Percentiles rank a stretch among this genome's conserved stretches.
These are phyloP conservation scores for Syncerus caffer DNA, from an alignment of 2,797 vertebrate genomes.

Conservation along the genomic window DNA sequence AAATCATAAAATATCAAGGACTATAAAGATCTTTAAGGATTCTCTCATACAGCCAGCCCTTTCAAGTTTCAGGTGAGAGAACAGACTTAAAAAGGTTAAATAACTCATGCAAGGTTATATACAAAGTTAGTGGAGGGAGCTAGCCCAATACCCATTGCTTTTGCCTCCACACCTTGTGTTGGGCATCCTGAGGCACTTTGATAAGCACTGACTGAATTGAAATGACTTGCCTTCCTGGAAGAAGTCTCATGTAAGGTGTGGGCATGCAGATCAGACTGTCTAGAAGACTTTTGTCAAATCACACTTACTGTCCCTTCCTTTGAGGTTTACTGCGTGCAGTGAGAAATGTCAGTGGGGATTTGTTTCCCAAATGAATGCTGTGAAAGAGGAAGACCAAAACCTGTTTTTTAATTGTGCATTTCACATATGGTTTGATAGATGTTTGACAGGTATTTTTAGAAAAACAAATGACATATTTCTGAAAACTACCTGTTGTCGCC, in stretches of 20 bases:
- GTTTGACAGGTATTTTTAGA: not conserved
- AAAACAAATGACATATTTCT: not conserved
- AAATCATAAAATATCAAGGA: not conserved
- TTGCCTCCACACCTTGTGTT: not conserved
- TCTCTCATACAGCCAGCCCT: not conserved
- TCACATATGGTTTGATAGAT: not conserved
- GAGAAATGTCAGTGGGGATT: not conserved
- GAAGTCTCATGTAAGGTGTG: not conserved
- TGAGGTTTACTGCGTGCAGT: not conserved
- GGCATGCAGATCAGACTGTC: not conserved
- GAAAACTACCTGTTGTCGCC: not conserved
- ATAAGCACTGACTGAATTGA: not conserved
- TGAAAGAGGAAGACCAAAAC: not conserved
- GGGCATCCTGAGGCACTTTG: not conserved
- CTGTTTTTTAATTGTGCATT: not conserved
- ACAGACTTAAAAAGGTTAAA: not conserved
- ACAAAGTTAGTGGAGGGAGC: not conserved
- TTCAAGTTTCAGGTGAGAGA: not conserved
- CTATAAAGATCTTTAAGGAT: not conserved
- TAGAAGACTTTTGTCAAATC: not conserved
- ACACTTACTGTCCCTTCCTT: not conserved
- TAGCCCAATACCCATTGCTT: not conserved
- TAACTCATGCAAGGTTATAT: not conserved
- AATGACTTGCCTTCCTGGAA: not conserved
- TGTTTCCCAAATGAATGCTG: not conserved